Evolutionary conservation across 2,888 invertebrate species (phyloP).

Genomic region (Drosophila rellima): DNA sequence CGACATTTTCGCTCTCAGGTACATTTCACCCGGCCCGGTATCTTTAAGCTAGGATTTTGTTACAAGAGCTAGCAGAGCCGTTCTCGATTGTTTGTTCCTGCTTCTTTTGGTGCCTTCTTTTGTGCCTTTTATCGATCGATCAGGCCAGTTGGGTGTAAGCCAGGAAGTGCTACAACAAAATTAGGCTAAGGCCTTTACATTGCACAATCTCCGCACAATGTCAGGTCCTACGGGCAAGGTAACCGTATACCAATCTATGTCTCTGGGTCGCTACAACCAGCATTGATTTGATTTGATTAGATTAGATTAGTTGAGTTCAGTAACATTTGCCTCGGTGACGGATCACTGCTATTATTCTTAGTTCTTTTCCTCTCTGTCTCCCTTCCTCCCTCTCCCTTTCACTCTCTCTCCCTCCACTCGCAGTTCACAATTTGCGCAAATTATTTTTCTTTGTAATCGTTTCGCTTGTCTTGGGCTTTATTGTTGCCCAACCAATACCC

Average conservation of each 20-base stretch:
- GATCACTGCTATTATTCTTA: constrained; percentile 60
- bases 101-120: constrained; percentile 41
- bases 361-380: constrained; percentile 16
- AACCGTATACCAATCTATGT: constrained; percentile 46
- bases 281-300: constrained; percentile 74
- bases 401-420: constrained; percentile 3
- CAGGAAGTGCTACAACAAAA: constrained; percentile 74
- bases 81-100: constrained; percentile 77
- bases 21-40: constrained; percentile 31
- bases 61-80: constrained; percentile 48
- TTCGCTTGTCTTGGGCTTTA: constrained; percentile 70
- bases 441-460: constrained; percentile 79
- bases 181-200: constrained; percentile 57
- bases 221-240: constrained; percentile 41
- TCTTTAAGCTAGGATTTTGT: constrained; percentile 71
- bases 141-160: constrained; percentile 71
- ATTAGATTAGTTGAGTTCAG: constrained; percentile 64
- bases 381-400: constrained; percentile 3
- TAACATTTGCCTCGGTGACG: constrained; percentile 73
- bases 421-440: constrained; percentile 70
- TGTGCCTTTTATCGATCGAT: constrained; percentile 70
- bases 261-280: constrained; percentile 38
- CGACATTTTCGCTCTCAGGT: constrained; percentile 40
- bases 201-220: constrained; percentile 56
- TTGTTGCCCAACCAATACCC: constrained; percentile 62